Evolutionary conservation across 2,797 vertebrate species (phyloP), one percentile per base, ranked within the genome.

Genomic region (Selene dorsalis): DNA sequence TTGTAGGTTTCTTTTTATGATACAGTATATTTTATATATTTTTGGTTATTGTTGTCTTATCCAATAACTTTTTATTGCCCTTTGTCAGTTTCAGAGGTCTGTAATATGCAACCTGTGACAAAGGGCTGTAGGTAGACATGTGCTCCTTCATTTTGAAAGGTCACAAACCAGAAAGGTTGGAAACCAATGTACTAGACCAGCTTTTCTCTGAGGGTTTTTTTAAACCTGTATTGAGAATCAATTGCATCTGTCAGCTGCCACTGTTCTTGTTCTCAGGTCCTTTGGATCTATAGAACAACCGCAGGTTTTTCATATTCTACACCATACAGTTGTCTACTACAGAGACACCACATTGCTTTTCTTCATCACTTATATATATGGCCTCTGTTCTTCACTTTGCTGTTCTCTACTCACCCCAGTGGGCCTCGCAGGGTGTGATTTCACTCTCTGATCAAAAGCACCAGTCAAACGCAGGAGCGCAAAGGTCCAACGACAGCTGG

Each of bases 391-490:
- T 64, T 64, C 65, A 9, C 75, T 69, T 78, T 72, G 62, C 80
- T 69, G 79, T 79, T 77, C 74, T 83, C 45, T 80, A 63, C 24
- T 72, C 38, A 35, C 6, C 41, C 75, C 68, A n/a, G 32, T 60
- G 48, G 45, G 50, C 62, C 30, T 72, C 39, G 39, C 32, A 57
- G 73, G 47, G 22, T 64, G 72, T 64, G 79, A 83, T 74, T 69
- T 70, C 43, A n/a, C 47, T 58, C 59, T 62, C 26, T 73, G 64
- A 84, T 86, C 69, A 69, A 77, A 84, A 71, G 61, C 69, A 71
- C 48, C 45, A 45, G 61, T 79, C 77, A 85, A 69, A 53, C 13
- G 70, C 52, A 80, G 24, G 57, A 39, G 55, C 84, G 84, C 68
- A 63, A 56, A 57, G 71, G 47, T 63, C 38, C 75, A 64, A 73